Percentiles rank a stretch among this genome's conserved stretches.
Evolutionary conservation across 2,113 vertebrate genomes (phyloP).

Genomic region (human): GRCh38 chr4:141663501-141664000

Average conservation of each 20-base stretch:
- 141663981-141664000: too few species aligned
- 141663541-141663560: background rate
- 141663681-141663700: background rate
- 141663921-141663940: background rate
- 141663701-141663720: background rate
- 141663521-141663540: background rate
- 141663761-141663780: background rate
- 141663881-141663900: background rate
- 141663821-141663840: background rate
- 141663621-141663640: background rate
- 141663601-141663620: background rate
- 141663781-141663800: background rate
- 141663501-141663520: background rate
- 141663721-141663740: background rate
- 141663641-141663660: background rate
- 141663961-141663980: background rate
- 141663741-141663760: background rate
- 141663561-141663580: background rate
- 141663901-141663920: background rate
- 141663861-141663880: background rate
- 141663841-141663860: background rate
- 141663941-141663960: background rate
- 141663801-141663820: background rate
- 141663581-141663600: background rate
- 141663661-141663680: background rate